phyloP scores from a whole-genome alignment of 2,888 invertebrate species.

The Pheosia gnoma region DNA sequence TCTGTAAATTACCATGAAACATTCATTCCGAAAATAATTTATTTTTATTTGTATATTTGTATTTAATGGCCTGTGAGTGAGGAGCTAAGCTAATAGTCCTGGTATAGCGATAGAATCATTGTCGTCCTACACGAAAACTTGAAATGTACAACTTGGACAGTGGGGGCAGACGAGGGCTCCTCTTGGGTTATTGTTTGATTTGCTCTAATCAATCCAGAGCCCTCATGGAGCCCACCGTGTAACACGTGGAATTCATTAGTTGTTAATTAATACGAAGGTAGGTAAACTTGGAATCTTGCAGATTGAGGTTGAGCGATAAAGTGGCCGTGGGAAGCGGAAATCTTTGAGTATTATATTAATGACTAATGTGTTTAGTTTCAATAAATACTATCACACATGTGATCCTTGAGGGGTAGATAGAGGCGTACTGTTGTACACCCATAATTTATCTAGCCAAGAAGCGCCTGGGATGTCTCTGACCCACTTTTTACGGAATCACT shows the following conservation, averaged over 20 bases:
- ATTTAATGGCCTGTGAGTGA: too few relatives aligned
- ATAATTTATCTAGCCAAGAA: too few relatives aligned
- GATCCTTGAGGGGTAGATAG: too few relatives aligned
- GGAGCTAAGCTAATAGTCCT: too few relatives aligned
- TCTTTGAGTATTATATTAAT: neutral
- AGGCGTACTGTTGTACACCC: too few relatives aligned
- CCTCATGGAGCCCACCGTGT: constrained; percentile 16
- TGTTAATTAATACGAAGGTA: constrained; percentile 3
- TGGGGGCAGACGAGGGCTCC: constrained; percentile 41
- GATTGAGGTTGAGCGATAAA: neutral
- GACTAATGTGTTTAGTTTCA: too few relatives aligned
- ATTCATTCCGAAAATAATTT: too few relatives aligned
- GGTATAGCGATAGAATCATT: constrained; percentile 5
- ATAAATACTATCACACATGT: too few relatives aligned
- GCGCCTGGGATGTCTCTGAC: too few relatives aligned
- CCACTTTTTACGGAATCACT: too few relatives aligned
- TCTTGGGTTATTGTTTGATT: constrained; percentile 65
- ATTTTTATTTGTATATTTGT: too few relatives aligned
- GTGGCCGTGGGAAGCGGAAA: neutral
- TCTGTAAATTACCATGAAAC: too few relatives aligned
- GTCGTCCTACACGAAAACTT: constrained; percentile 48
- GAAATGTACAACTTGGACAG: constrained; percentile 55
- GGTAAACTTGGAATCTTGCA: constrained; percentile 2
- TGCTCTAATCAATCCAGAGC: constrained; percentile 60
- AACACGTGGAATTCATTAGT: constrained; percentile 23